These are phyloP conservation scores for Bombus huntii DNA, from an alignment of 1,140 invertebrate species.

Conservation along the genomic window DNA sequence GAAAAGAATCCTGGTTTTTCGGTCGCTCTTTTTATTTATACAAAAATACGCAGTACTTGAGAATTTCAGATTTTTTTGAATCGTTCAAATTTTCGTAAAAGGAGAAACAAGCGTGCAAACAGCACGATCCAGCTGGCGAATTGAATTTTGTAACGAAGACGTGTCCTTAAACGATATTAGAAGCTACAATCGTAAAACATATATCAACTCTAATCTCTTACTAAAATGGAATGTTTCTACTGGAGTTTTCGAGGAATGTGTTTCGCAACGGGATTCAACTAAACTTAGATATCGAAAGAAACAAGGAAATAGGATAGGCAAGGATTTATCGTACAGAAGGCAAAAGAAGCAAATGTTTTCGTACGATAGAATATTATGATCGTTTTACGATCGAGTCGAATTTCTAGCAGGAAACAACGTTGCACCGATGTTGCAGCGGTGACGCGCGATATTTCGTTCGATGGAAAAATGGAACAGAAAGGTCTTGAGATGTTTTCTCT, in stretches of 20 bases:
- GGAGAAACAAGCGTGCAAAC: not conserved
- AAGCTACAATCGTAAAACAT: not conserved
- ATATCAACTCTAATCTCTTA: not conserved
- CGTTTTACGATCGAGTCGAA: not conserved
- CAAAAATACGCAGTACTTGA: too few relatives aligned
- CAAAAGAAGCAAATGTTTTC: not conserved
- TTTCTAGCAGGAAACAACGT: not conserved
- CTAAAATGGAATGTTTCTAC: conserved; percentile 14
- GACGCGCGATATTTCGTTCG: too few relatives aligned
- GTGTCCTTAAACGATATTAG: not conserved
- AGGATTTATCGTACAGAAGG: not conserved
- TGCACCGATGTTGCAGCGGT: too few relatives aligned
- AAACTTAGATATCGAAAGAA: too few relatives aligned
- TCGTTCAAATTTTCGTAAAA: too few relatives aligned
- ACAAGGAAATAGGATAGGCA: too few relatives aligned
- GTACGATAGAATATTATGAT: not conserved
- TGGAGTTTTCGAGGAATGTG: conserved; percentile 8
- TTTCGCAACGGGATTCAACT: not conserved
- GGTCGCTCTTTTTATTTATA: too few relatives aligned
- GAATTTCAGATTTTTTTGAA: accelerated
- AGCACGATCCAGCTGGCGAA: not conserved
- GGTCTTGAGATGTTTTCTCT: not conserved
- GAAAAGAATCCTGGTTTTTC: too few relatives aligned
- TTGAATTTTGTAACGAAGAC: conserved; percentile 10
- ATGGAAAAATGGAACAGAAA: not conserved